Evolutionary conservation across 2,888 invertebrate species (phyloP).

Genomic region (Allolobophora icterica): DNA sequence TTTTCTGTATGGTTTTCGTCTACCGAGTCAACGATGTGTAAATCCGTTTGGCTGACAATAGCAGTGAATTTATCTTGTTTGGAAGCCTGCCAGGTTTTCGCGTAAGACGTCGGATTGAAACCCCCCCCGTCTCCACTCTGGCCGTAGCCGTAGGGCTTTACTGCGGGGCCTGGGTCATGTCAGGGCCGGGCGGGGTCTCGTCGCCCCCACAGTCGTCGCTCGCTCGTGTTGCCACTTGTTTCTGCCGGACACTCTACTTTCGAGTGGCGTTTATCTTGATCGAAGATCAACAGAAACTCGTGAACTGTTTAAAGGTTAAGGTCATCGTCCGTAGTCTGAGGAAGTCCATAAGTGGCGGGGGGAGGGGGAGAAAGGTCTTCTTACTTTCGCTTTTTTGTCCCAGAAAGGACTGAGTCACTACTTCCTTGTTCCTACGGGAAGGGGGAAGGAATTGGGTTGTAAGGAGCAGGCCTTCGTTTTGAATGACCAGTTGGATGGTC

Average conservation of each 20-base stretch:
- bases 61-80: neutral
- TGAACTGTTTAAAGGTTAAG: neutral
- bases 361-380: neutral
- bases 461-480: neutral
- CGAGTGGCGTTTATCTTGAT: slow-evolving; percentile 5
- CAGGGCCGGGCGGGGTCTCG: neutral
- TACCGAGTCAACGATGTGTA: neutral
- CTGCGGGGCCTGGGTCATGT: too few relatives aligned
- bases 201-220: too few relatives aligned
- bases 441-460: neutral
- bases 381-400: neutral
- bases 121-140: neutral
- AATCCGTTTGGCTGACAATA: neutral
- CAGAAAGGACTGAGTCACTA: neutral
- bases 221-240: neutral
- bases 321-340: neutral
- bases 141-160: too few relatives aligned
- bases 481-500: neutral
- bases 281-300: slow-evolving; percentile 1
- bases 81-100: slow-evolving; percentile 11
- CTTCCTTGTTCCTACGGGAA: neutral
- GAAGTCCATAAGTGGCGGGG: neutral
- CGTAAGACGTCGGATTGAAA: neutral
- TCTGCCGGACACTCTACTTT: neutral
- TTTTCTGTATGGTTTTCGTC: neutral